Conservation (phyloP, 2,888 invertebrate species). For the Dimorphilus gyrociliatus region DNA sequence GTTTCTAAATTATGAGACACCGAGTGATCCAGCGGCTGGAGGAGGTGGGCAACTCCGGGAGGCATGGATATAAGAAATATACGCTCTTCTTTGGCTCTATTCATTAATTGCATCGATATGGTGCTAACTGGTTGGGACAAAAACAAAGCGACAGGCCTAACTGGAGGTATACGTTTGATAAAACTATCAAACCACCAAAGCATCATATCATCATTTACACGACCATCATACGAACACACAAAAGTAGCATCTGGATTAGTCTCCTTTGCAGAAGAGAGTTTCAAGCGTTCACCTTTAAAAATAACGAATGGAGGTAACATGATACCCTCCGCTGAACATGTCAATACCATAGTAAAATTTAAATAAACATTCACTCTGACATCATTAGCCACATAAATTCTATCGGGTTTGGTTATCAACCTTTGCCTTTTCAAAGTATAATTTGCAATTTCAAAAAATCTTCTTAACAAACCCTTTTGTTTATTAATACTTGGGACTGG, state of each 20-base stretch:
- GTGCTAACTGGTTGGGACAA: conserved; percentile 6
- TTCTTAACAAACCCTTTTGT: conserved; percentile 11
- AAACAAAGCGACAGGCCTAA: conserved; percentile 9
- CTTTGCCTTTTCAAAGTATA: conserved; percentile 8
- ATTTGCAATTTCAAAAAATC: conserved; percentile 10
- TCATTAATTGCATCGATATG: conserved; percentile 10
- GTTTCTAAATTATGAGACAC: conserved; percentile 7
- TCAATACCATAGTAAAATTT: conserved; percentile 10
- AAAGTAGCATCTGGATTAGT: conserved; percentile 11
- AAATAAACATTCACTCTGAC: conserved; percentile 6
- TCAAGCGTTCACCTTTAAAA: conserved; percentile 8
- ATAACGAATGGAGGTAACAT: conserved; percentile 13
- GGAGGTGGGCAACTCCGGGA: conserved; percentile 8
- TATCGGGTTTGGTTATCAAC: conserved; percentile 7
- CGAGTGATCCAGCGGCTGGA: conserved; percentile 10
- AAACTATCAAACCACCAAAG: conserved; percentile 15
- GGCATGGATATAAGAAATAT: conserved; percentile 10
- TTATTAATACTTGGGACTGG: conserved; percentile 9
- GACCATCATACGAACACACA: conserved; percentile 7
- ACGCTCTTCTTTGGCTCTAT: conserved; percentile 11
- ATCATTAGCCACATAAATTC: conserved; percentile 10
- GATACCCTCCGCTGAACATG: conserved; percentile 11
- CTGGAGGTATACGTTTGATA: conserved; percentile 5
- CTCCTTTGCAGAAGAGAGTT: conserved; percentile 8
- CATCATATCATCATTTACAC: conserved; percentile 9